A percentile compares a stretch with the other conserved stretches of the same genome.
phyloP scores from a whole-genome alignment of 2,888 invertebrate species.

The Rosalia funebris region DNA sequence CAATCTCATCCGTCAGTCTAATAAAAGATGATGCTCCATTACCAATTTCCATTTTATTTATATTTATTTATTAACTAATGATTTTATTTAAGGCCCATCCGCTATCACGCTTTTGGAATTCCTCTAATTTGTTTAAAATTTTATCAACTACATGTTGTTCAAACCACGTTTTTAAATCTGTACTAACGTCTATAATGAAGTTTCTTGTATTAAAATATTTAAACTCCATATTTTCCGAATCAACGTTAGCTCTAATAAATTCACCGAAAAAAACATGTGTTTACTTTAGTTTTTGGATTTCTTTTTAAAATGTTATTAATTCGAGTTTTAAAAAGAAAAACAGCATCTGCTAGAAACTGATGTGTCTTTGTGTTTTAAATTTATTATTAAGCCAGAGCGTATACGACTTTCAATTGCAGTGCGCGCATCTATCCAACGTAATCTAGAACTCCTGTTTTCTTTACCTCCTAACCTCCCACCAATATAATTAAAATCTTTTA shows the following conservation, averaged over 20 bases:
- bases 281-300: background rate
- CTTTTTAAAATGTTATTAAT: too few relatives aligned
- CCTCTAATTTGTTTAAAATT: too few relatives aligned
- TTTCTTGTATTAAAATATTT: constrained; percentile 4
- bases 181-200: too few relatives aligned
- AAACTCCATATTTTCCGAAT: background rate
- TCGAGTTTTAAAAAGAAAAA: too few relatives aligned
- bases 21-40: constrained; percentile 44
- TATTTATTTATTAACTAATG: constrained; percentile 5
- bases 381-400: background rate
- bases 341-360: background rate
- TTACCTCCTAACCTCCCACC: too few relatives aligned
- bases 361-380: background rate
- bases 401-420: background rate
- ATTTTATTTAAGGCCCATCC: too few relatives aligned
- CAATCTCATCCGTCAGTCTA: constrained; percentile 36
- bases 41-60: background rate
- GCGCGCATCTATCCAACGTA: background rate
- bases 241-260: too few relatives aligned
- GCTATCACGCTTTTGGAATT: too few relatives aligned
- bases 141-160: too few relatives aligned
- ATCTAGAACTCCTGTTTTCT: background rate
- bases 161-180: too few relatives aligned
- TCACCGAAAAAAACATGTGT: background rate
- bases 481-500: too few relatives aligned